These are phyloP conservation scores for Diachrysia chrysitis DNA, from an alignment of 2,888 invertebrate genomes.

Conservation along the genomic window DNA sequence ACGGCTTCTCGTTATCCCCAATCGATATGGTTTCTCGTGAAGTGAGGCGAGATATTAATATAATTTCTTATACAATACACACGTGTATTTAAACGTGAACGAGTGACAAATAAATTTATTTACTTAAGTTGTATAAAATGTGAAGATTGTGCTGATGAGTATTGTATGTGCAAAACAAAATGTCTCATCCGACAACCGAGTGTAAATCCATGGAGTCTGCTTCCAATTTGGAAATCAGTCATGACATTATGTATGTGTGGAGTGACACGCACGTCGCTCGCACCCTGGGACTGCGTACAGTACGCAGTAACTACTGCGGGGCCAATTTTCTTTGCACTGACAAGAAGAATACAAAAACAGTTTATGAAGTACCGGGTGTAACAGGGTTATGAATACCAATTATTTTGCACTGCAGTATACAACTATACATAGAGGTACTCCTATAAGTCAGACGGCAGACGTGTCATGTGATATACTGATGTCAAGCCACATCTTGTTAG, in stretches of 20 bases:
- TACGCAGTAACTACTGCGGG: background rate
- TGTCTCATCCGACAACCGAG: conserved; percentile 4
- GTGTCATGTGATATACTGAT: background rate
- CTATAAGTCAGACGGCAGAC: background rate
- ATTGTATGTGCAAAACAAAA: background rate
- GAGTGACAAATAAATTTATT: background rate
- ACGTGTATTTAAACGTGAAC: background rate
- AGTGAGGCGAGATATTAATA: conserved; percentile 28
- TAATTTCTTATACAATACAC: conserved; percentile 11
- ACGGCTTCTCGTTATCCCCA: conserved; percentile 43
- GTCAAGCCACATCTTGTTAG: conserved; percentile 1
- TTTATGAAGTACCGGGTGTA: background rate
- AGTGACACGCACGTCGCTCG: conserved; percentile 4
- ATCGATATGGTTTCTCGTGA: conserved; percentile 39
- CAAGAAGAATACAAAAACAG: background rate
- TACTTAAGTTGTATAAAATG: background rate
- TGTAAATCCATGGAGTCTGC: background rate
- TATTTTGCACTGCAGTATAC: background rate
- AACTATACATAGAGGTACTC: background rate
- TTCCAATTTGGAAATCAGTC: conserved; percentile 4
- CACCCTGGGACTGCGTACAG: conserved; percentile 3
- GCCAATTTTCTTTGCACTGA: background rate
- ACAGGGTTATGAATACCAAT: conserved; percentile 3
- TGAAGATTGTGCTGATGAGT: background rate
- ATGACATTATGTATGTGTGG: conserved; percentile 1